Evolutionary conservation across 2,113 vertebrate genomes (phyloP).

Genomic region (Isurus oxyrinchus): DNA sequence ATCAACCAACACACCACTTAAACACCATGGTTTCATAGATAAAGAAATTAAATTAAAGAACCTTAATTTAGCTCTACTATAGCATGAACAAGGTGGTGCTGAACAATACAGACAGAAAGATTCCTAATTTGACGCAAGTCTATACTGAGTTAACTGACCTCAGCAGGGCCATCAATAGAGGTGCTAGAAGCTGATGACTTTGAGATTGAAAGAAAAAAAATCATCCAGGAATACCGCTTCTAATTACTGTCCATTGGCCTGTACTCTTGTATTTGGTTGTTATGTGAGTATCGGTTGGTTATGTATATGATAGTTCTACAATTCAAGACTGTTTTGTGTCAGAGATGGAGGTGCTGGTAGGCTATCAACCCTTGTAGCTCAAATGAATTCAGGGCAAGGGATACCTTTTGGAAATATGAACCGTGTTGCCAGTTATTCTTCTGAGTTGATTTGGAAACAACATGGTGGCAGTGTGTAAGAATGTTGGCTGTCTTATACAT

Average conservation of each 20-base stretch:
- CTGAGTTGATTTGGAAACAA: not conserved
- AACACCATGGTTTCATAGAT: not conserved
- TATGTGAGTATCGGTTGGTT: not conserved
- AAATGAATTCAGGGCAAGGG: not conserved
- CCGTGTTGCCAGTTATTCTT: not conserved
- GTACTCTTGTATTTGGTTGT: not conserved
- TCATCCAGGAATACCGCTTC: not conserved
- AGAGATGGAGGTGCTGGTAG: not conserved
- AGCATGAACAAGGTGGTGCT: not conserved
- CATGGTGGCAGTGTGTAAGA: not conserved
- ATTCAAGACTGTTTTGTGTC: not conserved
- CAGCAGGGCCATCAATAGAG: not conserved
- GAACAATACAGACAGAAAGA: not conserved
- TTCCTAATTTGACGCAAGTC: not conserved
- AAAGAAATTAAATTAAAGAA: not conserved
- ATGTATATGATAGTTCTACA: not conserved
- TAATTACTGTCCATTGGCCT: not conserved
- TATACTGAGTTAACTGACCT: not conserved
- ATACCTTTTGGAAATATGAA: not conserved
- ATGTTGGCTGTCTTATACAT: too few species aligned
- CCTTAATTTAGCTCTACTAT: not conserved
- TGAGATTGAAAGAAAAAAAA: not conserved
- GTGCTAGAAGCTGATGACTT: not conserved
- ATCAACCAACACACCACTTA: not conserved
- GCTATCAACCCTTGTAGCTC: not conserved